Conservation (phyloP, 2,888 invertebrate genomes). For the Dicyrtomina minuta region DNA sequence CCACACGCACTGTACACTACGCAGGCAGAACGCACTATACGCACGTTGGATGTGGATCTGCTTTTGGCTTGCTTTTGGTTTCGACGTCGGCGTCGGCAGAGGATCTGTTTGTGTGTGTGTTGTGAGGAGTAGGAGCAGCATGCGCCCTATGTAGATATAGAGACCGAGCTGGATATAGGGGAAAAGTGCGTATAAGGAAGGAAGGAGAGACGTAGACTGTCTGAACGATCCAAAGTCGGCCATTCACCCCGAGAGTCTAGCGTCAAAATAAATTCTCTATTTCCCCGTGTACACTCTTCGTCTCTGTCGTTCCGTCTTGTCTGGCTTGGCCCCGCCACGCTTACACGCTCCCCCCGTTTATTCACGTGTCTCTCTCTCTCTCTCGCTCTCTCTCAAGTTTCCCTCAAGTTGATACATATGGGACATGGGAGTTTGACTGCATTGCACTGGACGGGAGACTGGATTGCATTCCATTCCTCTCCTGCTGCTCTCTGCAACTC, state of each 20-base stretch:
- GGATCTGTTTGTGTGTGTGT: no score
- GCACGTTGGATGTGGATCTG: no score
- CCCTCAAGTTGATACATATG: no score
- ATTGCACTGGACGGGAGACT: no score
- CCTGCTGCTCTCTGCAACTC: not conserved
- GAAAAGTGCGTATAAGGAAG: constrained; percentile 30
- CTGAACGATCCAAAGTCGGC: constrained; percentile 34
- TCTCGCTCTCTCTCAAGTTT: no score
- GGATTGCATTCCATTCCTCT: not conserved
- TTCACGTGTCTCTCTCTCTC: no score
- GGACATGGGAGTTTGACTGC: no score
- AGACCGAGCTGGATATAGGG: not conserved
- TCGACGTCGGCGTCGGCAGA: no score
- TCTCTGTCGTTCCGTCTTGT: constrained; percentile 6
- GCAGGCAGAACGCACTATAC: no score
- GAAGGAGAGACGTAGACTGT: constrained; percentile 12
- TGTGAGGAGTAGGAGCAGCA: not conserved
- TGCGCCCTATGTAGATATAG: not conserved
- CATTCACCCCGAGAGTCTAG: constrained; percentile 48
- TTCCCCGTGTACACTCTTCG: constrained; percentile 37
- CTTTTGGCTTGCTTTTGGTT: no score
- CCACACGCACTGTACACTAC: not conserved
- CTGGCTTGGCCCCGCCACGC: not conserved
- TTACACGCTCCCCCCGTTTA: no score
- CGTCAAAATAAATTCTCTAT: constrained; percentile 47